Conservation (phyloP, 2,113 vertebrate genomes). For the Castor canadensis region DNA sequence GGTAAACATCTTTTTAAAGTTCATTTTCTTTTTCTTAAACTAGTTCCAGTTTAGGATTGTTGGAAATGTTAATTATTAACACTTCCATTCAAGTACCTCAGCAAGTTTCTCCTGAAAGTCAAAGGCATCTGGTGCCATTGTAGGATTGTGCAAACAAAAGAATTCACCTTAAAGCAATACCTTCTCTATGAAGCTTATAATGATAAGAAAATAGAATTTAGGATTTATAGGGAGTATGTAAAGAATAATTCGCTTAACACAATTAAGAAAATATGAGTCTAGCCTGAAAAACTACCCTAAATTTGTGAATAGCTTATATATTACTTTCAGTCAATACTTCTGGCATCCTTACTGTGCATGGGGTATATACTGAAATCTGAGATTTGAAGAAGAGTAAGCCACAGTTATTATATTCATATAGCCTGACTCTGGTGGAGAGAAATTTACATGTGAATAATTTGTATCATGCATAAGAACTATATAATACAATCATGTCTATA, state of each 20-base stretch:
- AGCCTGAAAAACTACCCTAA: not conserved
- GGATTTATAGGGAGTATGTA: not conserved
- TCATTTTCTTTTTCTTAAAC: not conserved
- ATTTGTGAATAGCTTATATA: not conserved
- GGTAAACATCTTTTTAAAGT: slow-evolving; percentile 52
- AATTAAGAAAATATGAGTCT: not conserved
- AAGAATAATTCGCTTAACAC: not conserved
- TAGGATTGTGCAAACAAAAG: not conserved
- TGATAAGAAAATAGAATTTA: not conserved
- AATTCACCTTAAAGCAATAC: not conserved
- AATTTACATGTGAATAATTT: not conserved
- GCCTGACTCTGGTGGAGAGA: not conserved
- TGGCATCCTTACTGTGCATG: not conserved
- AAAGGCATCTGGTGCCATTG: not conserved
- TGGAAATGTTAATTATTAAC: slow-evolving; percentile 32
- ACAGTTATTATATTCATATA: not conserved
- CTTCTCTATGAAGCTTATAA: not conserved
- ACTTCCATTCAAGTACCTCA: not conserved
- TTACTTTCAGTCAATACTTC: not conserved
- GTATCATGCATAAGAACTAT: not conserved
- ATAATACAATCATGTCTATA: not conserved
- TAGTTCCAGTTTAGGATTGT: slow-evolving; percentile 35
- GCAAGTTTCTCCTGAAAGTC: not conserved
- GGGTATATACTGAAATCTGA: not conserved
- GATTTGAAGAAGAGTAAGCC: not conserved